Evolutionary conservation across 2,888 invertebrate genomes (phyloP).

Genomic region (Shargacucullia verbasci): DNA sequence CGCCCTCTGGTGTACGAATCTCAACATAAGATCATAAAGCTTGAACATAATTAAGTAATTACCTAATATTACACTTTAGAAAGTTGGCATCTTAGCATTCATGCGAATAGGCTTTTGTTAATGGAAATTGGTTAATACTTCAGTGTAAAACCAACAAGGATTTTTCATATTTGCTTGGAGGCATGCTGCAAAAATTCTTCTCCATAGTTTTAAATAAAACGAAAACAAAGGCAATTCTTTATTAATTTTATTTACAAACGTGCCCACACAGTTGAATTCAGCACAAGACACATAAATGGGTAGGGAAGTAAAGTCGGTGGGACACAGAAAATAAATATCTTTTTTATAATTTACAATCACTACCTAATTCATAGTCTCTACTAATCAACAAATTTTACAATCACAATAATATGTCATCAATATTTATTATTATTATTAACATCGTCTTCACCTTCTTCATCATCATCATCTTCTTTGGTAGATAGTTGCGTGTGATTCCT

Average conservation of each 20-base stretch:
- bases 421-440: conserved; percentile 6
- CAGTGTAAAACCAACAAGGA: too few relatives aligned
- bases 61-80: too few relatives aligned
- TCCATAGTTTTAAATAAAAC: conserved; percentile 18
- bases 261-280: conserved; percentile 52
- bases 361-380: conserved; percentile 23
- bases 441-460: conserved; percentile 7
- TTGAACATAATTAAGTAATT: too few relatives aligned
- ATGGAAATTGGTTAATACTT: too few relatives aligned
- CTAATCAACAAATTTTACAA: conserved; percentile 31
- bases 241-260: conserved; percentile 61
- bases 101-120: too few relatives aligned
- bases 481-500: conserved; percentile 68
- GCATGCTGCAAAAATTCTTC: too few relatives aligned
- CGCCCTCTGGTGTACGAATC: too few relatives aligned
- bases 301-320: conserved; percentile 56
- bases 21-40: too few relatives aligned
- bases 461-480: conserved; percentile 28
- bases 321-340: conserved; percentile 55
- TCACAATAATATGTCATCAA: conserved; percentile 34
- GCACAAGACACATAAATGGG: conserved; percentile 46
- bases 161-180: too few relatives aligned
- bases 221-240: conserved; percentile 7
- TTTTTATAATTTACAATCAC: conserved; percentile 34
- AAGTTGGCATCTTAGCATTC: too few relatives aligned